Evolutionary conservation across 2,888 invertebrate species (phyloP), one percentile per base, ranked within the genome.

Genomic region (Xanthia togata): DNA sequence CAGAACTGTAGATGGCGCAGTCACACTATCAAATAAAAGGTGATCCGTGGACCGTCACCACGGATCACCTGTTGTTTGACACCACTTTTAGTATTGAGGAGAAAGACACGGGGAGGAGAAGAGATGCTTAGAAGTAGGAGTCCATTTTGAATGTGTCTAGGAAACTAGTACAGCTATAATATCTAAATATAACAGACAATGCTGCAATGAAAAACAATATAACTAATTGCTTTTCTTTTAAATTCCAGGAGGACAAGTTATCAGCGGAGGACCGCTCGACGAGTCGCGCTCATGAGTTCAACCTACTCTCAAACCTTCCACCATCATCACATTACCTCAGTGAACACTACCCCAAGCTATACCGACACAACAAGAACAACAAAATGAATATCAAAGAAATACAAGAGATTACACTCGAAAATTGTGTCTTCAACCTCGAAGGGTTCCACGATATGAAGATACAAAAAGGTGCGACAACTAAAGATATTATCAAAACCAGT

Each of bases 201-300:
- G n/a, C n/a, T 50, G 14, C 9, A 3, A 50, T 17, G 14, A 55
- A 12, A 75, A 74, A 41, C 12, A 35, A 38, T 17, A 17, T 17
- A 41, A 31, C 8, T 38, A 5, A 80, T 44, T 1, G 0, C 11
- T 11, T 47, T 20, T 1, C 11, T 44, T 50, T 31, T 0, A n/a
- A 17, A 73, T 90, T 91, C 5, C 87, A 95, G 95, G 95, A 95
- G 64, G 90, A 92, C 6, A 89, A 86, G 9, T 75, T 94, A 1
- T 72, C 93, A 31, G 85, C 87, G 0, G 90, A 91, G 47, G 82
- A 83, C 4, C 89, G 94, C 5, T 89, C 91, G 0, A 47, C 84
- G 31, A 95, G 95, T 85, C 93, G 94, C 8, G 89, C 90, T 44
- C 89, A 88, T 75, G 95, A 95, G 73, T 91, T 93, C 83, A 85